Evolutionary conservation across 2,113 vertebrate species (phyloP).

Genomic region (Pseudolaguvia tuberculata): DNA sequence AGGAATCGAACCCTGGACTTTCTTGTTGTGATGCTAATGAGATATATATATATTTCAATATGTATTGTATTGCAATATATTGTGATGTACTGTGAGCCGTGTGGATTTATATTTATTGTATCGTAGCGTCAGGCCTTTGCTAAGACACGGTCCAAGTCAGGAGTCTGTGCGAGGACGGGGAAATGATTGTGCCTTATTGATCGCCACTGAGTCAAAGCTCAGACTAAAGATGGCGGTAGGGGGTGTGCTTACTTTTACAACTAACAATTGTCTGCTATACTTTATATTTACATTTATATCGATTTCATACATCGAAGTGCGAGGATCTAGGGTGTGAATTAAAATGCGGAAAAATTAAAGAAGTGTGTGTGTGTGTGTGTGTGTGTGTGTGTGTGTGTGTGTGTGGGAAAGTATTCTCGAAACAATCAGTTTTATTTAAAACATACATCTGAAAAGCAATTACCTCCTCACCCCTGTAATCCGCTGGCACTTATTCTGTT

Average conservation of each 20-base stretch:
- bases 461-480: neutral
- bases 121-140: no score
- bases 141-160: no score
- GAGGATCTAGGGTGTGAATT: neutral
- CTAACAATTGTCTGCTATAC: neutral
- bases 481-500: neutral
- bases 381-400: no score
- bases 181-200: neutral
- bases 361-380: neutral
- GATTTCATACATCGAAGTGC: neutral
- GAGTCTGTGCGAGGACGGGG: neutral
- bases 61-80: no score
- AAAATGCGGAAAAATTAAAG: neutral
- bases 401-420: neutral
- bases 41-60: no score
- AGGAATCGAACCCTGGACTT: no score
- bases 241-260: no score
- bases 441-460: neutral
- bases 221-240: no score
- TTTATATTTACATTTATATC: neutral
- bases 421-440: neutral
- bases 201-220: neutral
- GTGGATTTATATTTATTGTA: no score
- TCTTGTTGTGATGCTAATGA: no score
- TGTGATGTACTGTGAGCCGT: no score